Evolutionary conservation across 2,797 vertebrate species (phyloP).

Genomic region (Spinus pinus): DNA sequence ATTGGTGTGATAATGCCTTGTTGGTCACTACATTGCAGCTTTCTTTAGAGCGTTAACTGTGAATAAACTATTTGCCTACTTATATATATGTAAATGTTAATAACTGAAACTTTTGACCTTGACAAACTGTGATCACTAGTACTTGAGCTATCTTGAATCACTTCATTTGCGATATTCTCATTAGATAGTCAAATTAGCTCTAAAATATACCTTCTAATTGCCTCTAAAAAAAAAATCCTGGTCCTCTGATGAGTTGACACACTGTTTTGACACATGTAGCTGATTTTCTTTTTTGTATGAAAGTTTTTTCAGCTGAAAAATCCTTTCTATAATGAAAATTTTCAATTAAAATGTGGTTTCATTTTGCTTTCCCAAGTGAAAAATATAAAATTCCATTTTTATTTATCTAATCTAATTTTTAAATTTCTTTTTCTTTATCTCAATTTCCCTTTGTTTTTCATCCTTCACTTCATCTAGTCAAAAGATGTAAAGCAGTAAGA

Average conservation of each 20-base stretch:
- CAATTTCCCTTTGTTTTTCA: neutral
- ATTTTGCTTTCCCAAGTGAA: neutral
- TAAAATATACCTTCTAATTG: conserved; percentile 68
- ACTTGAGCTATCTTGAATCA: conserved; percentile 60
- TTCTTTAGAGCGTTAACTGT: conserved; percentile 49
- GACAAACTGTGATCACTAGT: conserved; percentile 51
- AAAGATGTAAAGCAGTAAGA: neutral
- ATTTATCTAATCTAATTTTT: neutral
- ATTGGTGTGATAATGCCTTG: conserved; percentile 42
- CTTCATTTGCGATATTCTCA: conserved; percentile 60
- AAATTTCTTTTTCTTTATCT: neutral
- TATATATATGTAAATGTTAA: conserved; percentile 67
- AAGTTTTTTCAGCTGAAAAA: conserved; percentile 7
- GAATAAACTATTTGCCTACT: conserved; percentile 56
- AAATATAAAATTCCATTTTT: neutral
- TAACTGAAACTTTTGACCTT: conserved; percentile 52
- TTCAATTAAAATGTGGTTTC: neutral
- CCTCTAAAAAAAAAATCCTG: conserved; percentile 63
- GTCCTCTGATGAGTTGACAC: conserved; percentile 53
- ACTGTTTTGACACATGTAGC: conserved; percentile 43
- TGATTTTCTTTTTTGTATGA: neutral
- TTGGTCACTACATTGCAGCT: conserved; percentile 44
- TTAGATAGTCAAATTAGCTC: conserved; percentile 69
- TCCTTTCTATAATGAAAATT: neutral
- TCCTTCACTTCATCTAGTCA: neutral